Base-by-base conservation (phyloP, 2,113 vertebrate genomes). In the Butastur rufipennis region DNA sequence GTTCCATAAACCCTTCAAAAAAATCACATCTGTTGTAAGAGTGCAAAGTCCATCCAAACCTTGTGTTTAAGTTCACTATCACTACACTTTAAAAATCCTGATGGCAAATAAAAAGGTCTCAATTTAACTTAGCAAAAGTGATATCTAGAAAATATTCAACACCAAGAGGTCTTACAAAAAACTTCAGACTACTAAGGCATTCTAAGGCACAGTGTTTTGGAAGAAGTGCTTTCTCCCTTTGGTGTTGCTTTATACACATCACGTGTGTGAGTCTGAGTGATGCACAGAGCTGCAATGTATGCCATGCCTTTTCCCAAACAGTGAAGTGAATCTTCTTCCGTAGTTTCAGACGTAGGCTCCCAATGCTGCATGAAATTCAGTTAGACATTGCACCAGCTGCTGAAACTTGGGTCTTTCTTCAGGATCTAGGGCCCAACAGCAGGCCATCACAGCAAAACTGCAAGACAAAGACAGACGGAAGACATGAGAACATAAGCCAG, bases 371-470 rank as follows among this genome's bases (percentile, higher is more conserved):
- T 99, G 99, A 38, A 99, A 99, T 97, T 99, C 99, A 19, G 99
- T 99, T 82, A 99, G 99, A 97, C 99, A 99, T 98, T 99, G 99
- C 58, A 99, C 99, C 59, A 99, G 98, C 98, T 99, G 99, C 98
- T 99, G 99, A 90, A 99, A 99, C 97, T 99, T 99, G 71, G 99
- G 99, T 96, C 99, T 98, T 96, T 99, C 99, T 95, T 99, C 99
- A 0, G 99, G 99, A 97, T 99, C 99, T 77, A 99, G 97, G 58
- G 99, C 99, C 99, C 99, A 99, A 92, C 99, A 99, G 96, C 99
- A 99, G 38, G 99, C 99, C 99, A 99, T 99, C 90, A 99, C 99
- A 74, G 99, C 99, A 98, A 99, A 99, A 85, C 99, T 99, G 95
- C 9, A 81, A 34, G 50, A 97, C 68, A 88, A 50, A 40, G 55